phyloP scores from a whole-genome alignment of 2,797 vertebrate species.

The Tapera naevia region DNA sequence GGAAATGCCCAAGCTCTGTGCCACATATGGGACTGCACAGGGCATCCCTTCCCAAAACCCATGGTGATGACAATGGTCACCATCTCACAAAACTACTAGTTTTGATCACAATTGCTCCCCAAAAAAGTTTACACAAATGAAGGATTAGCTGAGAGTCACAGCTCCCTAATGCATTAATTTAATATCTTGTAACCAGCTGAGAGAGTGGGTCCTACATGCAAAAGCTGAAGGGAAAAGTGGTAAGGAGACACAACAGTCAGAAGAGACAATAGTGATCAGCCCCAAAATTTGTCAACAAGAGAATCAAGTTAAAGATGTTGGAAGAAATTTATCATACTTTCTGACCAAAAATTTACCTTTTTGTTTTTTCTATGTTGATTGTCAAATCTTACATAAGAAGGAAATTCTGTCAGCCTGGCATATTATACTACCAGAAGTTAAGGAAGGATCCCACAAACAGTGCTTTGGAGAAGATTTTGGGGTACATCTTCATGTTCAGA shows the following conservation, averaged over 20 bases:
- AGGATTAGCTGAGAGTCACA: neutral
- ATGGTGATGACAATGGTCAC: neutral
- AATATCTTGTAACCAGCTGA: neutral
- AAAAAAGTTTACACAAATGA: neutral
- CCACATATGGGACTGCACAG: neutral
- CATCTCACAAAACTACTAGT: neutral
- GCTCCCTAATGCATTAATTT: neutral
- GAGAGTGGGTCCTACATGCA: neutral
- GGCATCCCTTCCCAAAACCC: neutral
- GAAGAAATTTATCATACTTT: neutral
- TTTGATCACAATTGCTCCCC: neutral
- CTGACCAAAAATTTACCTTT: neutral
- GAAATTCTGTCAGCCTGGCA: neutral
- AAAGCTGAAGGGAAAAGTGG: neutral
- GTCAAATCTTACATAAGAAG: neutral
- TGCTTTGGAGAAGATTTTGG: neutral
- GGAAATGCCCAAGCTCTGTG: neutral
- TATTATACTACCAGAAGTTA: neutral
- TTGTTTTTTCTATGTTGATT: accelerated
- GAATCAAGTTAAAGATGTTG: neutral
- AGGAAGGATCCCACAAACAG: neutral
- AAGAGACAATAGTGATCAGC: neutral
- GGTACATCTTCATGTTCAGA: neutral
- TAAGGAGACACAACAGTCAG: neutral
- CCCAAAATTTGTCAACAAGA: neutral